phyloP scores from a whole-genome alignment of 2,888 invertebrate species.

The Xylota sylvarum region DNA sequence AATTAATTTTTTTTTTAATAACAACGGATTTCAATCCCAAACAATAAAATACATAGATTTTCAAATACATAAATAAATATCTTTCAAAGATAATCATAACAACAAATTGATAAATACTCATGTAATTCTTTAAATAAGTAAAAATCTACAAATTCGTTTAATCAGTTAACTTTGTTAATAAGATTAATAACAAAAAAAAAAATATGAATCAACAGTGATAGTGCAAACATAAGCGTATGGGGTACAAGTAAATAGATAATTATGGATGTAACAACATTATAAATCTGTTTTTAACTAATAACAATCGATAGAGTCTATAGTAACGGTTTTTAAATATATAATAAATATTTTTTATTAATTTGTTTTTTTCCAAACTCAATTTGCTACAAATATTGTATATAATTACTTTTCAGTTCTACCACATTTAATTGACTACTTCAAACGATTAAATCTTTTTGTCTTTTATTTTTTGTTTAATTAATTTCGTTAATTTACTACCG shows the following conservation, averaged over 20 bases:
- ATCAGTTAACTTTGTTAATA: slow-evolving; percentile 27
- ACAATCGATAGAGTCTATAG: slow-evolving; percentile 53
- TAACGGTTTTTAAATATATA: slow-evolving; percentile 45
- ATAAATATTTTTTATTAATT: slow-evolving; percentile 15
- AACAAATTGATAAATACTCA: slow-evolving; percentile 12
- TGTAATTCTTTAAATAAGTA: slow-evolving; percentile 6
- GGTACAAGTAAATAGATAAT: slow-evolving; percentile 20
- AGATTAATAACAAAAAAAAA: neutral
- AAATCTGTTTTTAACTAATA: slow-evolving; percentile 62
- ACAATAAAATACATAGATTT: neutral
- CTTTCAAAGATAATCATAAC: slow-evolving; percentile 13
- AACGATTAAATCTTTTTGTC: slow-evolving; percentile 30
- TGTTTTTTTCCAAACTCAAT: slow-evolving; percentile 23
- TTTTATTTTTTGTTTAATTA: slow-evolving; percentile 17
- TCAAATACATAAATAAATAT: neutral
- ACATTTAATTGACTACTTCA: slow-evolving; percentile 77
- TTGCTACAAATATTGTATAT: slow-evolving; percentile 24
- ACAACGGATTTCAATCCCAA: neutral
- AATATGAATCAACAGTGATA: neutral
- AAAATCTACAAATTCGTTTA: slow-evolving; percentile 33
- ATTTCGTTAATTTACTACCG: slow-evolving; percentile 53
- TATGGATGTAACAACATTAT: slow-evolving; percentile 33
- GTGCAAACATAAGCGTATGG: slow-evolving; percentile 11
- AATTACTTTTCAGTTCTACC: slow-evolving; percentile 69
- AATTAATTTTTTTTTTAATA: neutral